Evolutionary conservation across 53 echinoderm and acorn worm genomes (phyloP), one percentile per base, ranked within the genome.

Genomic region (Crossaster papposus): DNA sequence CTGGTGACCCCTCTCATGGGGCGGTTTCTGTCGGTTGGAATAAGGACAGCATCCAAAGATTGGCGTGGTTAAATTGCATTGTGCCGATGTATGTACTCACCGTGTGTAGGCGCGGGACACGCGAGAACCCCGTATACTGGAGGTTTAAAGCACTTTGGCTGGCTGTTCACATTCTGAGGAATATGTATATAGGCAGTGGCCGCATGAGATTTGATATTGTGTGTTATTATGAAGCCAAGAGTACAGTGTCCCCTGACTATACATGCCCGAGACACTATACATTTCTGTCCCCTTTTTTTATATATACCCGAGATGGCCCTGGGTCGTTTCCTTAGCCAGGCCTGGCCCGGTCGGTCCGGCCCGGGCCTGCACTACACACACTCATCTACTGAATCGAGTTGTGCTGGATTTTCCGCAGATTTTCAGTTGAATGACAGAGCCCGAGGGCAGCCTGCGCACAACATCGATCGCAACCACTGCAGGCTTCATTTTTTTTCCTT

Each of bases 361-460:
- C 74, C 55, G 33, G 54, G 77, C 28, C 14, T 22, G 62, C 38
- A 26, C 26, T 18, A 44, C 29, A 35, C 36, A 15, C 87, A 63
- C 87, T 63, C 87, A 87, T 76, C 75, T n/a, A 54, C 62, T 63
- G 76, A 87, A 87, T 75, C 87, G 51, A 87, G 87, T 58, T 58
- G 87, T 30, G 72, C 73, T 85, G 87, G 87, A 87, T 87, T 87
- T 87, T 87, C 87, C 77, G 87, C 87, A 87, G 87, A 75, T 87
- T 87, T 87, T 87, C 76, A 87, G 87, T 87, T 87, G 87, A 87
- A 87, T 87, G 87, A 87, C 87, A 87, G 87, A 65, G 87, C 87
- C 87, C 30, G 58, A 62, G 87, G 87, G 87, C 87, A 87, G 72
- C 58, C 87, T 87, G 77, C 77, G 76, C 54, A 77, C 87, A 37